These are phyloP conservation scores for Phasia obesa DNA, from an alignment of 2,888 invertebrate species.

Conservation along the genomic window DNA sequence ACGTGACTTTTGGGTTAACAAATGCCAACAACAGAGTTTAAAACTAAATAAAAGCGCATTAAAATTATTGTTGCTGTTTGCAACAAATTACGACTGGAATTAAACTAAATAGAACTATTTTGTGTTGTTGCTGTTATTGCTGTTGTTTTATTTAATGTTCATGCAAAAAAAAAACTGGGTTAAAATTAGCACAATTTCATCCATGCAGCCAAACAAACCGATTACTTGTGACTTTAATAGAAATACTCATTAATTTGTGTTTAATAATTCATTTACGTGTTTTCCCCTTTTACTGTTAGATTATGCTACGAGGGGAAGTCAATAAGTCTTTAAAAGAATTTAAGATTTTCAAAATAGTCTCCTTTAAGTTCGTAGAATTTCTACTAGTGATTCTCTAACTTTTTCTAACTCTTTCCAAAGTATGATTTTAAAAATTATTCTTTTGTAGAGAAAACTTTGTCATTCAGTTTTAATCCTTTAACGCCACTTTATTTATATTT, in stretches of 20 bases:
- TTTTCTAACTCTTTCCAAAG: no score
- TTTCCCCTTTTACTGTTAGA: no score
- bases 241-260: slow-evolving; percentile 26
- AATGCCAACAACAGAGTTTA: slow-evolving; percentile 33
- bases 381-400: no score
- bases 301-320: no score
- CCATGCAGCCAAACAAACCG: background rate
- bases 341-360: no score
- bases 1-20: slow-evolving; percentile 66
- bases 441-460: no score
- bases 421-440: no score
- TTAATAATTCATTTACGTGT: no score
- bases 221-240: slow-evolving; percentile 9
- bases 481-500: no score
- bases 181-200: slow-evolving; percentile 50
- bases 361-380: no score
- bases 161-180: slow-evolving; percentile 41
- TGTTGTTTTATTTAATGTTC: slow-evolving; percentile 41
- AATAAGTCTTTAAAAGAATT: no score
- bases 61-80: background rate
- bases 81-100: slow-evolving; percentile 18
- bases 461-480: no score
- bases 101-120: slow-evolving; percentile 44
- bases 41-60: background rate
- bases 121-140: background rate